Evolutionary conservation across 2,113 vertebrate species (phyloP), one percentile per base, ranked within the genome.

Genomic region (Corythoichthys intestinalis): DNA sequence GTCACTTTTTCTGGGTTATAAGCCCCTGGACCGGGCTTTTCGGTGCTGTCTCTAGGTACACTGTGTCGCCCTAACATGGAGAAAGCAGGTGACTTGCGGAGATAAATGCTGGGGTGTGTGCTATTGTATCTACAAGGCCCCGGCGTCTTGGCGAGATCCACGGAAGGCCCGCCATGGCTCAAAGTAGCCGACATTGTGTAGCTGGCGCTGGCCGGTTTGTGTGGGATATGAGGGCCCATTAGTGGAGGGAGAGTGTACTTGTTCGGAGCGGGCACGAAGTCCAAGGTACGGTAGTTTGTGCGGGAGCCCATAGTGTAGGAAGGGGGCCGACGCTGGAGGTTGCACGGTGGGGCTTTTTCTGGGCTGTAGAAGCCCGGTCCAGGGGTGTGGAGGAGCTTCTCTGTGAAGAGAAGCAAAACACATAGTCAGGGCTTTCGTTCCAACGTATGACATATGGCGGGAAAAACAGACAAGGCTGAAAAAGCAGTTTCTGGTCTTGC

Each of bases 361-460:
- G 93, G 94, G 68, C 88, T 94, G 84, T 96, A 96, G 2, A 91
- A 75, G 0, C 93, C 94, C 0, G 94, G 94, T 49, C 94, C 94
- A 0, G 95, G 94, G 0, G 92, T 93, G 73, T 79, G 83, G 72
- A 87, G 83, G 0, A 84, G 41, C 52, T 77, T 75, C 38, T 81
- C 87, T 91, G 56, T 4, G 10, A 3, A 1, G 35, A 11, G 11
- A 41, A 6, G 39, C 1, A 17, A 39, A 39, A 59, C 2, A 28
- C 2, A 28, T 54, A 20, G 20, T 20, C 52, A 53, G 9, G 52
- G 20, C 20, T 28, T 28, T 28, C 20, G 20, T 28, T 28, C 20
- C 20, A 28, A 28, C 20, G 20, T 28, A 28, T 28, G 20, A 28
- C 20, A 28, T 28, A 28, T 28, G 20, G 20, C 20, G 20, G 20